phyloP scores from a whole-genome alignment of 2,888 invertebrate species.

The Falcaria lacertinaria region DNA sequence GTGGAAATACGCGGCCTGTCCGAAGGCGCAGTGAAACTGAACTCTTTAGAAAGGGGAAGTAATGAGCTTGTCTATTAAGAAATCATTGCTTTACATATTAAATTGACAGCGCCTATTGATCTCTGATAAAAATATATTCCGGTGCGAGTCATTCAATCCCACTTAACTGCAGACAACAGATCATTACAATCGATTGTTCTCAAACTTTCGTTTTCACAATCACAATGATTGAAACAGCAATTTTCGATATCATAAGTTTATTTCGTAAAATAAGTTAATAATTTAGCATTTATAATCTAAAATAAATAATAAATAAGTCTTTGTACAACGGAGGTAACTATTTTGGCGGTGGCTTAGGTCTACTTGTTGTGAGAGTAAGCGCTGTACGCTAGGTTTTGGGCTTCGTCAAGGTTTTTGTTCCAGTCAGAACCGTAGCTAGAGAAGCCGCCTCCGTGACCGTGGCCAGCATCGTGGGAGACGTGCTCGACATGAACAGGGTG shows the following conservation, averaged over 20 bases:
- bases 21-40: neutral
- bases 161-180: neutral
- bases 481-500: slow-evolving; percentile 82
- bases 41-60: slow-evolving; percentile 8
- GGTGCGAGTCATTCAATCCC: slow-evolving; percentile 10
- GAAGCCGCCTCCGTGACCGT: slow-evolving; percentile 46
- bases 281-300: slow-evolving; percentile 48
- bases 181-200: neutral
- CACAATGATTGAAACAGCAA: slow-evolving; percentile 25
- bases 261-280: slow-evolving; percentile 58
- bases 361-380: slow-evolving; percentile 75
- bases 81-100: neutral
- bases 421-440: slow-evolving; percentile 66
- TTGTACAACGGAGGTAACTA: slow-evolving; percentile 64
- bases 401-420: slow-evolving; percentile 81
- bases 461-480: slow-evolving; percentile 60
- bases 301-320: slow-evolving; percentile 69
- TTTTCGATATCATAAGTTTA: slow-evolving; percentile 37
- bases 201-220: neutral
- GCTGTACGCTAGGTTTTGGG: slow-evolving; percentile 85
- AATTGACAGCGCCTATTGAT: neutral
- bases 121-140: neutral
- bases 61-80: neutral
- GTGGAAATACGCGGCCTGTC: neutral
- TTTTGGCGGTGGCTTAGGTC: slow-evolving; percentile 35